Evolutionary conservation across 1,140 invertebrate genomes (phyloP), one percentile per base, ranked within the genome.

Genomic region (Frieseomelitta varia): DNA sequence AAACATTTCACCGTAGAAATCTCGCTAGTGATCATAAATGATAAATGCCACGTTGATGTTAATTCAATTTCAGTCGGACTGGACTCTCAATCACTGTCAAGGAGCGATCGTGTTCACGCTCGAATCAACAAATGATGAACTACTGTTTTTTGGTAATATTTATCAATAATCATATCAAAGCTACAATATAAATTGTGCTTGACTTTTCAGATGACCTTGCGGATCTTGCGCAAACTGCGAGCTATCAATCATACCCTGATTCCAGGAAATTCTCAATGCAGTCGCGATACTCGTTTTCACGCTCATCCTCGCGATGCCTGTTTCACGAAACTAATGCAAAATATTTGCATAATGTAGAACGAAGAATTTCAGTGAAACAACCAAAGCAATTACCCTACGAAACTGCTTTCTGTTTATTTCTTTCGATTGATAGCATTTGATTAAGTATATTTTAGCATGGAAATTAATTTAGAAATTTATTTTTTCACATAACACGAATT

Each of bases 21-120:
- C 17, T 11, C 12, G n/a, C 39, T 19, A 14, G 15, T 73, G 53
- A 27, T 73, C n/a, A 51, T 27, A 51, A 73, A 53, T 73, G 71
- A 73, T 51, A 73, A 73, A 51, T 73, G 71, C 15, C 47, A 27
- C 47, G 71, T 27, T 2, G 10, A 27, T 27, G n/a, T 51, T 51
- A 34, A 27, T 73, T 51, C 12, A 19, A n/a, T 47, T 73, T 73
- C 14, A 47, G 71, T 73, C 14, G 15, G 53, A 53, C 51, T 34
- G 47, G 47, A 71, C 15, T 71, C 68, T 71, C 68, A 47, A 47
- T 71, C 68, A 71, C 19, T 47, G 68, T 71, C 68, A 71, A 47
- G 68, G 14, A 53, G 17, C n/a, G 71, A 53, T 27, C 47, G 71
- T 27, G 24, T 73, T 73, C 14, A 27, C 71, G 11, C n/a, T 73